Evolutionary conservation across 2,797 vertebrate species (phyloP).

Genomic region (Parambassis ranga): DNA sequence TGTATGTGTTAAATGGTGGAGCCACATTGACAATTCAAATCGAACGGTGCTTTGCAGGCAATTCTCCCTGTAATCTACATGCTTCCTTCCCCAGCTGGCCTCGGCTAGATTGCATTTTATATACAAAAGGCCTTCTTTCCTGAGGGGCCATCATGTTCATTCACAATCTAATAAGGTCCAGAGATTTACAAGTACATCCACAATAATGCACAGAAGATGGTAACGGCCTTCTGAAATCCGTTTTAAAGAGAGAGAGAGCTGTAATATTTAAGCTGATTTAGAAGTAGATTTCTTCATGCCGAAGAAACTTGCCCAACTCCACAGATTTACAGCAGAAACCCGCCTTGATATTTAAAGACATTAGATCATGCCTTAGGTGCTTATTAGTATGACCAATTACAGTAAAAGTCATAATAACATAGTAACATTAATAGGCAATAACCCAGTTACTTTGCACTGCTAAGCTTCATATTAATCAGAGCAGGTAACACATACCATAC

Average conservation of each 20-base stretch:
- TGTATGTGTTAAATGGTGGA: conserved; percentile 67
- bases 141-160: conserved; percentile 52
- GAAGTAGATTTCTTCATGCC: background rate
- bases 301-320: background rate
- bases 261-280: conserved; percentile 21
- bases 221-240: conserved; percentile 12
- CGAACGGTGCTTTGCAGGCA: conserved; percentile 72
- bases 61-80: conserved; percentile 75
- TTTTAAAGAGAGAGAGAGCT: conserved; percentile 6
- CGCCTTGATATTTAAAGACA: background rate
- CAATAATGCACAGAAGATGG: conserved; percentile 12
- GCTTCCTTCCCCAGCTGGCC: conserved; percentile 60
- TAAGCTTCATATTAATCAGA: conserved; percentile 6
- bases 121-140: conserved; percentile 63
- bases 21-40: conserved; percentile 75
- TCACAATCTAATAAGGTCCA: conserved; percentile 54
- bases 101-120: conserved; percentile 74
- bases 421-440: background rate
- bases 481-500: conserved; percentile 5
- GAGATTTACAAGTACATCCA: conserved; percentile 54
- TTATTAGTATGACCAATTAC: conserved; percentile 20
- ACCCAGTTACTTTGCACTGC: background rate
- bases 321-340: background rate
- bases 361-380: background rate
- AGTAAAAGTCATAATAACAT: background rate